Conservation (phyloP, 2,888 invertebrate species). For the Agrochola litura region DNA sequence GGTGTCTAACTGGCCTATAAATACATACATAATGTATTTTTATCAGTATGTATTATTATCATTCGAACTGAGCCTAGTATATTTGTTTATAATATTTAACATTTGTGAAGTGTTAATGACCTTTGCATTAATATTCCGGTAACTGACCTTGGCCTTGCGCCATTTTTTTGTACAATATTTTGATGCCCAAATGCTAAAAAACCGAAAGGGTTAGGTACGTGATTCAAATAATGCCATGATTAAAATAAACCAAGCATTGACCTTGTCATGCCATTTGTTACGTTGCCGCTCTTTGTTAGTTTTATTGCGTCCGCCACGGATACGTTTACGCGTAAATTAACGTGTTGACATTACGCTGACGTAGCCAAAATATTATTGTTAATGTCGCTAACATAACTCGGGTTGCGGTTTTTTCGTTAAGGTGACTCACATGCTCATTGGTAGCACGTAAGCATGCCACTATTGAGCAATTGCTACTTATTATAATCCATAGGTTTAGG, state of each 20-base stretch:
- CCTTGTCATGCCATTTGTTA: neutral
- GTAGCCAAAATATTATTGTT: neutral
- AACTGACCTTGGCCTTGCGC: neutral
- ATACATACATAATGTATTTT: constrained; percentile 24
- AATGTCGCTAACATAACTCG: too few relatives aligned
- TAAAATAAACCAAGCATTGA: neutral
- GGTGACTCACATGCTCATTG: too few relatives aligned
- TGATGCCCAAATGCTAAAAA: neutral
- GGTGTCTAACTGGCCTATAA: constrained; percentile 14
- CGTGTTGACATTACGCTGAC: neutral
- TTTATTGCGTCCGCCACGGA: neutral
- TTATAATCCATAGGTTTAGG: too few relatives aligned
- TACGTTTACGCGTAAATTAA: neutral
- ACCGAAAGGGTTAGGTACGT: neutral
- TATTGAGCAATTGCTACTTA: too few relatives aligned
- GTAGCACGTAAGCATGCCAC: too few relatives aligned
- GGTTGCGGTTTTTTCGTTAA: too few relatives aligned
- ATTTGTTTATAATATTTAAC: constrained; percentile 39
- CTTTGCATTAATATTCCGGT: constrained; percentile 12
- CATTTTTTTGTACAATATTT: neutral
- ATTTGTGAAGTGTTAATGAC: constrained; percentile 36
- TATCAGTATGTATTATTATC: constrained; percentile 38
- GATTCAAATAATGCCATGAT: neutral
- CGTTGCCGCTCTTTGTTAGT: neutral
- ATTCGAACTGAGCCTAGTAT: constrained; percentile 1